Percentiles rank a stretch among this genome's conserved stretches.
Evolutionary conservation across 2,797 vertebrate species (phyloP).

Genomic region (Crocodylus rhombifer): DNA sequence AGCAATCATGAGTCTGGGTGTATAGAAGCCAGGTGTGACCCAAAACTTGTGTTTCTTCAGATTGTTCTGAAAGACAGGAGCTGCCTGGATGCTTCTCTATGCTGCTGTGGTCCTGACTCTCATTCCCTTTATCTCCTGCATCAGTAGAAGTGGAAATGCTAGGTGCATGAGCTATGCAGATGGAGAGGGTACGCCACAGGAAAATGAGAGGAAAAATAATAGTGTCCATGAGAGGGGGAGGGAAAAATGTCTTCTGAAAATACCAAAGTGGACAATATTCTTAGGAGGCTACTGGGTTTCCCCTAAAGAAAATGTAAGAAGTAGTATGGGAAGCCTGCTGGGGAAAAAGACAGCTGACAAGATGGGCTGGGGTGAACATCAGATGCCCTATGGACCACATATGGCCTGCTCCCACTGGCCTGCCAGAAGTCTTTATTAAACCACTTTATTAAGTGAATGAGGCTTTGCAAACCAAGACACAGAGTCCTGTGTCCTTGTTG

Average conservation of each 20-base stretch:
- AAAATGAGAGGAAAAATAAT: no score
- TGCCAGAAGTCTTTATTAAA: no score
- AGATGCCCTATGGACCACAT: no score
- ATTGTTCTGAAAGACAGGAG: neutral
- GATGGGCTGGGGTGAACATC: neutral
- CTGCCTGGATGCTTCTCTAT: neutral
- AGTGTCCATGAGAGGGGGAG: neutral
- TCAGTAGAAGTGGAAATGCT: neutral
- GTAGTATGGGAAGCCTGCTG: neutral
- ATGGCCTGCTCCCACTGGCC: no score
- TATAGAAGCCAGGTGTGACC: neutral
- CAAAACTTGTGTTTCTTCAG: neutral
- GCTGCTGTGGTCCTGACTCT: neutral
- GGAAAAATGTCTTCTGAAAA: neutral
- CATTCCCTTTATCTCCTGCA: conserved; percentile 10
- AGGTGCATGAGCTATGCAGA: neutral
- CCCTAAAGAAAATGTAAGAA: neutral
- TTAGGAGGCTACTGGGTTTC: neutral
- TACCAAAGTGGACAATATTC: neutral
- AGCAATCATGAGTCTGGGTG: neutral
- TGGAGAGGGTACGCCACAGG: neutral
- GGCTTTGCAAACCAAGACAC: no score
- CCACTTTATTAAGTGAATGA: no score
- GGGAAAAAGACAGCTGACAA: neutral
- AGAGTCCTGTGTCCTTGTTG: no score